These are phyloP conservation scores for Sander lucioperca DNA, from an alignment of 2,113 vertebrate species.

Conservation along the genomic window DNA sequence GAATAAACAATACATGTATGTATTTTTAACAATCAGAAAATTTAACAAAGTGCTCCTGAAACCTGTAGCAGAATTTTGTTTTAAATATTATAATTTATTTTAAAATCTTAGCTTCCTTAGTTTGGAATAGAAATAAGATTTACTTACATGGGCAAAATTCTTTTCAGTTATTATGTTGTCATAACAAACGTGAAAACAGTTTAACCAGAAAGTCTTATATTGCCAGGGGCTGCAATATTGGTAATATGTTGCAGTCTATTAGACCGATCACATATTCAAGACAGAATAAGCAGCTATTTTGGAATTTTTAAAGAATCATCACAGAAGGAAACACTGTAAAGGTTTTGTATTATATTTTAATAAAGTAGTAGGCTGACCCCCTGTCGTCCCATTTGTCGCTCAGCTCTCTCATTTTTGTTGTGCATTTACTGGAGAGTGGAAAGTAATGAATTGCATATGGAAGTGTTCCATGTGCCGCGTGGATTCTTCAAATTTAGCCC, in stretches of 20 bases:
- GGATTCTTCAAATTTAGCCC: slow-evolving; percentile 33
- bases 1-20: neutral
- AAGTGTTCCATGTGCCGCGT: slow-evolving; percentile 17
- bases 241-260: neutral
- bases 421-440: slow-evolving; percentile 12
- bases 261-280: neutral
- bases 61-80: too few relatives aligned
- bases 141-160: too few relatives aligned
- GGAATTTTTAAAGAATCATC: neutral
- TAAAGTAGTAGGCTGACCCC: neutral
- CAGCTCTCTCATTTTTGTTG: slow-evolving; percentile 8
- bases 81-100: too few relatives aligned
- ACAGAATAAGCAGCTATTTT: neutral
- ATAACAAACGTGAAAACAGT: neutral
- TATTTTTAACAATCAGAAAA: neutral
- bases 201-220: neutral
- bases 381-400: neutral
- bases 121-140: too few relatives aligned
- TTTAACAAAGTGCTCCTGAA: neutral
- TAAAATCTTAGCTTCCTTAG: too few relatives aligned
- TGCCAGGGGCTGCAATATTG: neutral
- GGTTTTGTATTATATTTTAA: neutral
- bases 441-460: slow-evolving; percentile 14
- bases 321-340: neutral
- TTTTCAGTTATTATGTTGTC: neutral